phyloP scores from a whole-genome alignment of 2,113 vertebrate genomes.

The Geothlypis trichas region DNA sequence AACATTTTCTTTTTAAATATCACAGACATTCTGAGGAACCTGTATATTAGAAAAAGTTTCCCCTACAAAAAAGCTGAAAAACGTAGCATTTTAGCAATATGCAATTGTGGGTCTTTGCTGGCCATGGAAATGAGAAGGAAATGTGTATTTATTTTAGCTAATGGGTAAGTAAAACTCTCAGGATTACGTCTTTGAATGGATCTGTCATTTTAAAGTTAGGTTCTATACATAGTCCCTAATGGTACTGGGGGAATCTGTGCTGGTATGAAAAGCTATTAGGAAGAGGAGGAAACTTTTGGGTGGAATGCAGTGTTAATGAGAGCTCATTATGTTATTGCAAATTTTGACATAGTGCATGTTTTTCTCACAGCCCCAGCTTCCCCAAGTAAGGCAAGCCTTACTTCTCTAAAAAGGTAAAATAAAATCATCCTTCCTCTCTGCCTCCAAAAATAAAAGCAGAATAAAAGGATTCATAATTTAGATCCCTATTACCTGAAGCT shows the following conservation, averaged over 20 bases:
- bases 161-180: neutral
- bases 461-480: neutral
- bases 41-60: neutral
- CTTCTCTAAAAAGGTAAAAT: neutral
- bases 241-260: neutral
- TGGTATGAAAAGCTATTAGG: conserved; percentile 2
- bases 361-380: neutral
- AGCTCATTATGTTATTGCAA: conserved; percentile 39
- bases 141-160: neutral
- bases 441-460: neutral
- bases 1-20: neutral
- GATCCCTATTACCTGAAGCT: neutral
- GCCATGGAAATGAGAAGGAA: neutral
- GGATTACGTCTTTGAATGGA: neutral
- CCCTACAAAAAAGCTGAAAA: neutral
- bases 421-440: neutral
- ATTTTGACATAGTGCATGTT: neutral
- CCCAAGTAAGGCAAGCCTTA: neutral
- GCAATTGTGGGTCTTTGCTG: neutral
- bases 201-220: neutral
- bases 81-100: neutral
- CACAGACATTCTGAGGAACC: neutral
- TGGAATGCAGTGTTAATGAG: conserved; percentile 43
- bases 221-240: neutral
- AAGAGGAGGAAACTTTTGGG: conserved; percentile 5